Evolutionary conservation across 2,113 vertebrate species (phyloP), one percentile per base, ranked within the genome.

Genomic region (Ardeotis arabs): DNA sequence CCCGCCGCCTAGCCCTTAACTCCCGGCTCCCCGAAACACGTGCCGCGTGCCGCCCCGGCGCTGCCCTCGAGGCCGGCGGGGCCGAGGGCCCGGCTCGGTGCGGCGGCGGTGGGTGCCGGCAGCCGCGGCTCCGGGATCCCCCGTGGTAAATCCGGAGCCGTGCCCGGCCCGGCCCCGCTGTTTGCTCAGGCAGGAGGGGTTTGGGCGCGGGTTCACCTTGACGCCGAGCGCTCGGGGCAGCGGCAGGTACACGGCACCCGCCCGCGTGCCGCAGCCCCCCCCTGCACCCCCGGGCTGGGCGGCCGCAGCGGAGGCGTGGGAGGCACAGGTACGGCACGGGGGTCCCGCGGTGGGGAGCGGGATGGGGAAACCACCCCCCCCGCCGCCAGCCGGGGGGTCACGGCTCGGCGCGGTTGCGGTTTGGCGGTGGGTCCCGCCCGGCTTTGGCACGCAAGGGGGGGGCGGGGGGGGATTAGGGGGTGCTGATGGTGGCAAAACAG

Each of bases 131-230:
- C 83, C 56, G 92, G 70, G 95, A 96, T 96, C 93, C 77, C 80
- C 93, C 4, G 11, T 96, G 77, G 98, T 98, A 97, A 98, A 98
- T 98, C 98, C 98, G 98, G 97, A 98, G 93, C 66, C 59, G 28
- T 5, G 72, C 29, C 53, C 52, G 72, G 96, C 88, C 94, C 94
- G 28, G 96, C 97, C 98, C 95, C 96, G 87, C 96, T 96, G 96
- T 97, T 98, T 93, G 96, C 97, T 98, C 97, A 90, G 91, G 94
- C 85, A 44, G 98, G 98, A 97, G 96, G 96, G 97, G 98, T 97
- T 95, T 89, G 96, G 85, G 92, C 88, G 89, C 94, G 89, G 85
- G 93, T 98, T 98, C 97, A 98, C 98, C 98, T 98, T 98, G 97
- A 97, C 95, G 45, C 74, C 68, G 60, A 75, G 82, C 93, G 2